Base-by-base conservation (phyloP, 2,888 invertebrate genomes). In the Allophyes oxyacanthae region DNA sequence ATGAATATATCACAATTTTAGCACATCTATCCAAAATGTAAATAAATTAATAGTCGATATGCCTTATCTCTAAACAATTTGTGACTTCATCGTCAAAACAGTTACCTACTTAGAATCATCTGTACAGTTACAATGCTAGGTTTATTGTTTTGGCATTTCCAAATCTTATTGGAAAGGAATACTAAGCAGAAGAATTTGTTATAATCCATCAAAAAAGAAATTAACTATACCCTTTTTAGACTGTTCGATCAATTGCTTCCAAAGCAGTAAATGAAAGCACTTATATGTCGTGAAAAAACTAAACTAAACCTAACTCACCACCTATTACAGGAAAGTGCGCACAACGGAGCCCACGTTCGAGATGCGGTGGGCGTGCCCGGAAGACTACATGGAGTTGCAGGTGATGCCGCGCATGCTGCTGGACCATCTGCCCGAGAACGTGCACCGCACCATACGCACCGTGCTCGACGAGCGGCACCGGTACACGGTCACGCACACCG, bases 351-450 rank as follows among this genome's bases (percentile, higher is more conserved):
- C 95, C 6, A 95, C 95, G 59, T 97, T 94, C 82, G 96, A 96
- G 83, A 97, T 97, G 95, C 94, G 97, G 37, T 98, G 98, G 98
- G 96, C 97, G 2, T 94, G 95, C 52, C 94, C 97, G 0, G 97
- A 97, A 81, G 97, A 97, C 83, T 98, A 98, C 87, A 95, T 95
- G 92, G 97, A 97, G 81, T 92, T 98, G 49, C 95, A 96, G 74
- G 97, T 98, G 48, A 97, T 97, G 95, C 97, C 97, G 6, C 94
- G 97, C 44, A 98, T 98, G 97, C 84, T 98, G 4, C 93, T 97
- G 0, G 98, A 98, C 87, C 98, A 98, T 85, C 90, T 98, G 43
- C 98, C 98, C 0, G 96, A 97, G 82, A 96, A 96, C 82, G 96
- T 98, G 13, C 95, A 96, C 73, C 93, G 95, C 70, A 96, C 97